phyloP scores from a whole-genome alignment of 1,140 invertebrate genomes.

The Pollicipes pollicipes region DNA sequence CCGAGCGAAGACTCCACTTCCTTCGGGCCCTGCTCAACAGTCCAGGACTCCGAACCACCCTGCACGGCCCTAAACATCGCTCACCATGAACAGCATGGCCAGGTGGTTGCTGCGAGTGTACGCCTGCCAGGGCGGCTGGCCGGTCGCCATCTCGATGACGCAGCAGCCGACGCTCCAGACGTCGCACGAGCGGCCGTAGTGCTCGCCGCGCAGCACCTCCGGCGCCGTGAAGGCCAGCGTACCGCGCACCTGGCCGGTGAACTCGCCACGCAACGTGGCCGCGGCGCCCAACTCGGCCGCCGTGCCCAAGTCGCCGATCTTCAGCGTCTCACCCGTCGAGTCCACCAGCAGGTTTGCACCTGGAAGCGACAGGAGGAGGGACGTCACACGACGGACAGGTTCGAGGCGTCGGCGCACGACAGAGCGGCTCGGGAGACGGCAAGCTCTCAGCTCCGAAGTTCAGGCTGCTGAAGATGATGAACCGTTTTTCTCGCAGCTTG shows the following conservation, averaged over 20 bases:
- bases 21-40: too few relatives aligned
- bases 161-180: constrained; percentile 35
- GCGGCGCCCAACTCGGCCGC: constrained; percentile 29
- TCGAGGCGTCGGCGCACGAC: too few relatives aligned
- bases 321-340: constrained; percentile 30
- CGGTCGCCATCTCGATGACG: constrained; percentile 35
- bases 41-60: too few relatives aligned
- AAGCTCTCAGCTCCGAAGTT: too few relatives aligned
- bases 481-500: too few relatives aligned
- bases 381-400: too few relatives aligned
- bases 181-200: constrained; percentile 34
- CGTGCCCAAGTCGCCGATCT: constrained; percentile 35
- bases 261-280: constrained; percentile 30
- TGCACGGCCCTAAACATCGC: too few relatives aligned
- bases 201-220: constrained; percentile 34
- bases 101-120: constrained; percentile 32
- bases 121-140: constrained; percentile 33
- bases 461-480: too few relatives aligned
- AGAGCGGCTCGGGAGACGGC: too few relatives aligned
- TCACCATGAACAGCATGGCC: constrained; percentile 34
- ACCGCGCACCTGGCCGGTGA: constrained; percentile 32
- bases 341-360: constrained; percentile 35
- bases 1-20: too few relatives aligned
- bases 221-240: constrained; percentile 38
- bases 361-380: constrained; percentile 15